These are phyloP conservation scores for Atractosteus spatula DNA, from an alignment of 2,113 vertebrate species.

Conservation along the genomic window DNA sequence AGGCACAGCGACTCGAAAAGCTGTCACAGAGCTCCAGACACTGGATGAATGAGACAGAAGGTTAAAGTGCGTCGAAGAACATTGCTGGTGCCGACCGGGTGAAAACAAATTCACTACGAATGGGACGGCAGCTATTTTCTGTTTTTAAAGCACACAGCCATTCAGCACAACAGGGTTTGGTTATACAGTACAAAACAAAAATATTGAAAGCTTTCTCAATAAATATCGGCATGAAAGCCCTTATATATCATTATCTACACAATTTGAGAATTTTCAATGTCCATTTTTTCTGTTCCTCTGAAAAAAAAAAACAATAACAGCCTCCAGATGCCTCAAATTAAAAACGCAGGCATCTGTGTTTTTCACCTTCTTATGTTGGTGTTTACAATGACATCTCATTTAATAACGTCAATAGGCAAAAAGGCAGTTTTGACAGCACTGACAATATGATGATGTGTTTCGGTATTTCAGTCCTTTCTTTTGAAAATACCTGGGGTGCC, in stretches of 20 bases:
- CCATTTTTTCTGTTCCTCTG: constrained; percentile 19
- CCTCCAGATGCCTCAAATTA: constrained; percentile 12
- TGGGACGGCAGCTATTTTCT: background rate
- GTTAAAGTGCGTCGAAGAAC: background rate
- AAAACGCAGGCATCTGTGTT: background rate
- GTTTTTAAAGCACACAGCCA: too few species aligned
- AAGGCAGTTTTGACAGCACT: constrained; percentile 17
- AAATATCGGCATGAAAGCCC: constrained; percentile 21
- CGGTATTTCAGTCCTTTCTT: constrained; percentile 16
- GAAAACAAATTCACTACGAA: background rate
- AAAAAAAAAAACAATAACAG: constrained; percentile 20
- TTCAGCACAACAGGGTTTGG: too few species aligned
- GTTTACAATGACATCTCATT: constrained; percentile 23
- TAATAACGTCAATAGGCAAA: constrained; percentile 20
- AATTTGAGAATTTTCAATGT: constrained; percentile 13
- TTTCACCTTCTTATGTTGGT: constrained; percentile 7
- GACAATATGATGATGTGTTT: constrained; percentile 5
- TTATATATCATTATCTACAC: constrained; percentile 31
- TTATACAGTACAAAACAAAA: background rate
- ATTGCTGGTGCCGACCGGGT: background rate
- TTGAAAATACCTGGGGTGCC: constrained; percentile 14
- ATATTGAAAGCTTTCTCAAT: constrained; percentile 12
- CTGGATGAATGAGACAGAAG: background rate
- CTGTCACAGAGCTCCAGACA: background rate
- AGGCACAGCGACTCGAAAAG: constrained; percentile 8